Percentiles rank a stretch among this genome's conserved stretches.
phyloP scores from a whole-genome alignment of 1,140 invertebrate species.

The Atopsyche davidsoni region DNA sequence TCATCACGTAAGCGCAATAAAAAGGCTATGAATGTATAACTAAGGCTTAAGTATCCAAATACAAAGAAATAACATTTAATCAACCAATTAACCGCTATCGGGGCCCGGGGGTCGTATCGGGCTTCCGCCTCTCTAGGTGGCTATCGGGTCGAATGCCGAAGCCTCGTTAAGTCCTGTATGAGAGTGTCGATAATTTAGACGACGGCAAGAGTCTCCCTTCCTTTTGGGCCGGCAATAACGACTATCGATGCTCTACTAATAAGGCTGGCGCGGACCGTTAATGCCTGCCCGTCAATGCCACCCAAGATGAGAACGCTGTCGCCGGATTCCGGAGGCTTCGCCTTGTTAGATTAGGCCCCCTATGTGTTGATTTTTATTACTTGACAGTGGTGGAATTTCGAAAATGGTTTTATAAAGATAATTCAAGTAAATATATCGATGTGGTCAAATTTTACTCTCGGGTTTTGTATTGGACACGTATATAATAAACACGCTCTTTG shows the following conservation, averaged over 20 bases:
- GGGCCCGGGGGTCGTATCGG: conserved; percentile 1
- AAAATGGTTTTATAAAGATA: background rate
- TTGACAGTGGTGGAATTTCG: conserved; percentile 15
- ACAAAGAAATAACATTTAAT: no score
- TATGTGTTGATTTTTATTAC: conserved; percentile 23
- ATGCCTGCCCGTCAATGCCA: conserved; percentile 28
- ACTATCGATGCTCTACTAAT: conserved; percentile 24
- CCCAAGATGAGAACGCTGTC: conserved; percentile 28
- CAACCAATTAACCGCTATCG: no score
- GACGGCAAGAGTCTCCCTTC: conserved; percentile 2
- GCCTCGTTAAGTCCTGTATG: conserved; percentile 26
- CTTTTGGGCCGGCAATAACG: background rate
- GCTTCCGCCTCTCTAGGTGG: conserved; percentile 7
- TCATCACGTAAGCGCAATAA: no score
- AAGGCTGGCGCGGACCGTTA: conserved; percentile 11
- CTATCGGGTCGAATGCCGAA: conserved; percentile 20
- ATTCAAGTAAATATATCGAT: background rate
- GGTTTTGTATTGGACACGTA: background rate
- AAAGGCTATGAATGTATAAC: no score
- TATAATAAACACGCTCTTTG: background rate
- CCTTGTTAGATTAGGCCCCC: conserved; percentile 27
- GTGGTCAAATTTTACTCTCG: background rate
- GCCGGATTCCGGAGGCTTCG: conserved; percentile 26
- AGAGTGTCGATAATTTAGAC: conserved; percentile 24
- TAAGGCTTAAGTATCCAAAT: no score